Base-by-base conservation (phyloP, 2,113 vertebrate genomes). In the Gymnobelideus leadbeateri region DNA sequence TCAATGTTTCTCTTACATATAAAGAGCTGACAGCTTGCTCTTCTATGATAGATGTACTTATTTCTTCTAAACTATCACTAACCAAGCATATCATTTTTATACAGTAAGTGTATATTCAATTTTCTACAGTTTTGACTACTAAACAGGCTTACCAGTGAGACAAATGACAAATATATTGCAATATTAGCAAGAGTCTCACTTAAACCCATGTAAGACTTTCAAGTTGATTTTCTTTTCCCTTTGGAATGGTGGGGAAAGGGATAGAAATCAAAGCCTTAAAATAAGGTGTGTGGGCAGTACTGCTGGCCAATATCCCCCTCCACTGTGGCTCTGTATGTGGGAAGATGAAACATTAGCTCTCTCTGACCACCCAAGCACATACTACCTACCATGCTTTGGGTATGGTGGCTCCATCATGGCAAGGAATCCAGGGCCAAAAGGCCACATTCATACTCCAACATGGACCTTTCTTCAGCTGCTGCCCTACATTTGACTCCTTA, bases 11-110 rank as follows among this genome's bases (percentile, higher is more conserved):
- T 98, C 97, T 97, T 98, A 98, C 97, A 96, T 96, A 97, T 97
- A 98, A 98, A 97, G 94, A 95, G 96, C 97, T 98, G 98, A 98
- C 99, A 99, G 98, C 97, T 97, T 97, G 97, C 98, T 98, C 98
- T 95, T 98, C 97, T 96, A 97, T 98, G 98, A 99, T 98, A 98
- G 98, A 99, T 99, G 99, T 97, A 98, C 98, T 98, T 98, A 99
- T 99, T 98, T 98, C 98, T 99, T 97, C 98, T 98, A 98, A 98
- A 98, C 98, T 98, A 98, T 98, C 98, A 98, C 98, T 99, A 98
- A 99, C 98, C 98, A 98, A 98, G 98, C 98, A 97, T 98, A 98
- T 98, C 98, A 98, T 98, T 98, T 99, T 98, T 98, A 98, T 98
- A 98, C 98, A 98, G 98, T 98, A 98, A 98, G 97, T 98, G 95